Percentiles rank a stretch among this genome's conserved stretches.
Conservation (phyloP, 53 echinoderm and acorn worm species). For the Mesocentrotus franciscanus region DNA sequence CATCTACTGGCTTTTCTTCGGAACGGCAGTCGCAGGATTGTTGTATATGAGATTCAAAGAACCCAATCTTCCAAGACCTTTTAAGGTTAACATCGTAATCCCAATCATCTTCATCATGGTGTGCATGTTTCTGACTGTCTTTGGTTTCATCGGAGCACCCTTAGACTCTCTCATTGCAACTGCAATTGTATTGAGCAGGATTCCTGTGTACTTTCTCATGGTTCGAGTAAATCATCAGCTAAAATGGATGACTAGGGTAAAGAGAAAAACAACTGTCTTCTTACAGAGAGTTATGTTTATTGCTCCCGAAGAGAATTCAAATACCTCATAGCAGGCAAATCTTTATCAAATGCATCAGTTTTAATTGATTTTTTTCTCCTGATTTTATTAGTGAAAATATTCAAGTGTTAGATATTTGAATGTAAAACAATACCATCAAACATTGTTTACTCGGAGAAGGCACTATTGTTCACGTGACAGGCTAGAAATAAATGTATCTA, state of each 20-base stretch:
- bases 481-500: no score
- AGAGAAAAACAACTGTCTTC: not conserved
- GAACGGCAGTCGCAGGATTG: slow-evolving; percentile 72
- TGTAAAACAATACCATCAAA: no score
- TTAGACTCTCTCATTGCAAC: not conserved
- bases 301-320: not conserved
- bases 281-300: slow-evolving; percentile 16
- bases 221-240: not conserved
- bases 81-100: slow-evolving; percentile 54
- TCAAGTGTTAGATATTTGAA: no score
- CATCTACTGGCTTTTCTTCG: slow-evolving; percentile 76
- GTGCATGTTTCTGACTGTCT: not conserved
- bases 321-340: not conserved
- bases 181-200: not conserved
- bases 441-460: no score
- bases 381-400: no score
- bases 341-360: not conserved
- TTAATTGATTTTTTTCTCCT: no score
- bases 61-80: slow-evolving; percentile 71
- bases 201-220: not conserved
- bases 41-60: slow-evolving; percentile 77
- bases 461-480: no score
- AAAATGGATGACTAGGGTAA: not conserved
- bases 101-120: slow-evolving; percentile 6
- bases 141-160: slow-evolving; percentile 13